Evolutionary conservation across 2,113 vertebrate species (phyloP), one percentile per base, ranked within the genome.

Genomic region (Ibidorhyncha struthersii): DNA sequence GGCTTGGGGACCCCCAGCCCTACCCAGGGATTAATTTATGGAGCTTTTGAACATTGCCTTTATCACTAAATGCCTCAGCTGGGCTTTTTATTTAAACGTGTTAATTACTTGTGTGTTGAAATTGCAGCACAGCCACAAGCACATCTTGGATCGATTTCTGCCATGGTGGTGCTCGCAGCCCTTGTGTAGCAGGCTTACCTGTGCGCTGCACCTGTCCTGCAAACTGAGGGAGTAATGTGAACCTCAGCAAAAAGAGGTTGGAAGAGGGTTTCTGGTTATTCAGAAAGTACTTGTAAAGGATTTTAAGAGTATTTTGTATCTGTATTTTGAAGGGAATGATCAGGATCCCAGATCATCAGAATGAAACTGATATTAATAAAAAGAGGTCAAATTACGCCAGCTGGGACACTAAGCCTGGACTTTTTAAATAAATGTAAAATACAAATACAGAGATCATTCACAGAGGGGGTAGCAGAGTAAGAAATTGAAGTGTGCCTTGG

Each of bases 111-210:
- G 16, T 25, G 29, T 4, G 0, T 21, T 72, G 74, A 80, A 80
- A 63, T 12, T 26, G 26, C 38, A 62, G 65, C 70, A 56, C 20
- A 76, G 52, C 66, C 59, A 74, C 82, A 63, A 70, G 70, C n/a
- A 53, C 5, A 0, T 34, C 61, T 50, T 55, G 70, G 52, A 32
- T 14, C 71, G 58, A 72, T 72, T 88, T 72, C 78, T 94, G 89
- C 41, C 5, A 2, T 1, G 0, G 29, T 12, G 17, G 20, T 66
- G 53, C 29, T 86, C 1, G 0, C 5, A 3, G n/a, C 9, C 45
- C 32, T 66, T 8, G 0, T 78, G 45, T 13, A 70, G 36, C 34
- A 62, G 25, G 23, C 14, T 89, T 59, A 74, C 38, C 69, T 82
- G n/a, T 8, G 20, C 3, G 1, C 53, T 72, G 23, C 45, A 43